Base-by-base conservation (phyloP, 2,888 invertebrate species). In the Pheosia gnoma region DNA sequence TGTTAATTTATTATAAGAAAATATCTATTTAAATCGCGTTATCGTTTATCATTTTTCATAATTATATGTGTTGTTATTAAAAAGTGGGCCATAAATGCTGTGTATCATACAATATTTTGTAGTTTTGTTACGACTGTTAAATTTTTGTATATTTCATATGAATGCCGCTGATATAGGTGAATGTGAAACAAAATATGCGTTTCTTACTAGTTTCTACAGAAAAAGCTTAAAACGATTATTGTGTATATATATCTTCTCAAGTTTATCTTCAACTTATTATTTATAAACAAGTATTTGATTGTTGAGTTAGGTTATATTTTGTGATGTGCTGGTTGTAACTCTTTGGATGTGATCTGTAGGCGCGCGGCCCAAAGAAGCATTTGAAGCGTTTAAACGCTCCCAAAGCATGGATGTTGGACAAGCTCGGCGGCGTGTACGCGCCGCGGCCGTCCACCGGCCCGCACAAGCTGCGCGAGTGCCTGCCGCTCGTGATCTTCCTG, bases 321-420 rank as follows among this genome's bases (percentile, higher is more conserved):
- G 10, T 43, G 9, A 3, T 57, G 52, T 41, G 36, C 13, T 56
- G 45, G 43, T 43, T 43, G 3, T 63, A 43, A 59, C 59, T 65
- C 47, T 53, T 63, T 13, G 38, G 63, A 41, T 75, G 66, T 72
- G 70, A 11, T 78, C 63, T 94, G 25, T 88, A 98, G 99, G 98
- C 98, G 94, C 97, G 99, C 94, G 99, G 99, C 92, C 99, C 99
- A 57, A 99, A 99, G 94, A 99, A 99, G 95, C 99, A 99, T 95
- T 95, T 99, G 95, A 99, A 99, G 96, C 98, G 99, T 94, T 95
- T 99, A 85, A 97, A 98, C 90, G 99, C 99, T 66, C 99, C 99
- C 10, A 99, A 99, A 94, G 98, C 99, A 97, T 99, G 99, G 99
- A 99, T 99, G 99, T 96, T 99, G 95, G 99, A 99, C 95, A 99